Evolutionary conservation across 2,113 vertebrate species (phyloP).

Genomic region (Chaetorhynchus papuensis): DNA sequence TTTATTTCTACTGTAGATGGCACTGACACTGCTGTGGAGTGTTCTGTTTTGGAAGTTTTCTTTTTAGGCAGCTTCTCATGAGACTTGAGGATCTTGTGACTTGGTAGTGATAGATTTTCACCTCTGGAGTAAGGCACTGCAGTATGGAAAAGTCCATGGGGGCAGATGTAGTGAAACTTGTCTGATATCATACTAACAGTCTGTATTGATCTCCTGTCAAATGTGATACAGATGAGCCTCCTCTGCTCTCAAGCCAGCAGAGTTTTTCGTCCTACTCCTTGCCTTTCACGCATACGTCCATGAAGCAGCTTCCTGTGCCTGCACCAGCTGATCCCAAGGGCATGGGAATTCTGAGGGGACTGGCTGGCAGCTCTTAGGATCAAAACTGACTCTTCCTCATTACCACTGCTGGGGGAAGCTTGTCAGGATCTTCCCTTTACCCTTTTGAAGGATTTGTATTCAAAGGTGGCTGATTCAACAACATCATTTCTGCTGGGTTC

Average conservation of each 20-base stretch:
- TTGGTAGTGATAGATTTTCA: background rate
- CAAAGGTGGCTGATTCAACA: background rate
- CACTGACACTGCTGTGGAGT: background rate
- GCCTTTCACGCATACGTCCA: background rate
- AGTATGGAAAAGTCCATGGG: background rate
- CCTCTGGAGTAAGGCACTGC: background rate
- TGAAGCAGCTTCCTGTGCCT: background rate
- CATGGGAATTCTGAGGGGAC: background rate
- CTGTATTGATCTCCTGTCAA: background rate
- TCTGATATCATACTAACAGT: background rate
- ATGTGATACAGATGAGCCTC: background rate
- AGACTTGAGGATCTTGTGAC: background rate
- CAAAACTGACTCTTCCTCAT: background rate
- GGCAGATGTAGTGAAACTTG: background rate
- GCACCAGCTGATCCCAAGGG: background rate
- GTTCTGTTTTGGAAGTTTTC: background rate
- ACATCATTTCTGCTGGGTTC: background rate
- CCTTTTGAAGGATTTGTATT: background rate
- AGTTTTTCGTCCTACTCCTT: background rate
- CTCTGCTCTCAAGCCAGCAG: background rate
- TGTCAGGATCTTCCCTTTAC: background rate
- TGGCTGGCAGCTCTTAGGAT: background rate
- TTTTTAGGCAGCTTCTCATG: background rate
- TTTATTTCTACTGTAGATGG: background rate
- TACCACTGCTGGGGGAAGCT: background rate